Percentiles rank a stretch among this genome's conserved stretches.
These are phyloP conservation scores for Lissonota sp. DNA, from an alignment of 2,888 invertebrate species.

Conservation along the genomic window DNA sequence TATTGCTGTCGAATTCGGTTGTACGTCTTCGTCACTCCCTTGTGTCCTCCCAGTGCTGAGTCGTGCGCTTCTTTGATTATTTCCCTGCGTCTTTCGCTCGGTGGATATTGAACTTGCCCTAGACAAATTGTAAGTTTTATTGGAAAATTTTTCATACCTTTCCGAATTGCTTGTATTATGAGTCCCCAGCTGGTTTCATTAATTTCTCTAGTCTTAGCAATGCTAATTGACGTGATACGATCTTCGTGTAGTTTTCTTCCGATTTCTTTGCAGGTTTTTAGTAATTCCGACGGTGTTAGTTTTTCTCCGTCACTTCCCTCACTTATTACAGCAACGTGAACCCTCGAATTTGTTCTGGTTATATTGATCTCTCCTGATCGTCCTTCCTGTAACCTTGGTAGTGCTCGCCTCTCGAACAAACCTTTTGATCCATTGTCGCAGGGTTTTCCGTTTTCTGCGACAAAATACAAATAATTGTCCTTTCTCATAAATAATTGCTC, in stretches of 20 bases:
- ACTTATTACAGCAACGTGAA: too few species aligned
- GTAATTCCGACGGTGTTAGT: too few species aligned
- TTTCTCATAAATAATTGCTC: constrained; percentile 37
- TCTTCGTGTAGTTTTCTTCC: not conserved
- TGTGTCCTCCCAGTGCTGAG: constrained; percentile 45
- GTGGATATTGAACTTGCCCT: not conserved
- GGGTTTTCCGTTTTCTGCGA: constrained; percentile 30
- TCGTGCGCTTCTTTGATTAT: constrained; percentile 37
- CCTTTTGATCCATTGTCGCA: too few species aligned
- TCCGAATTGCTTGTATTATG: not conserved
- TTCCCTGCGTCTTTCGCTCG: not conserved
- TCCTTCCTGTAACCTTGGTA: too few species aligned
- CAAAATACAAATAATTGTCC: constrained; percentile 46
- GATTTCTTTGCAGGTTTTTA: not conserved
- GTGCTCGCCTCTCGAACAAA: too few species aligned
- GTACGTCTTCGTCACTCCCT: constrained; percentile 48
- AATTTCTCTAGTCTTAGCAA: not conserved
- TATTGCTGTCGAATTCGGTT: constrained; percentile 33
- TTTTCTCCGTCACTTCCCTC: too few species aligned
- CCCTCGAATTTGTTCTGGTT: too few species aligned
- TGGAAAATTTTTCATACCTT: not conserved
- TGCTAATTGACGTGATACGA: not conserved
- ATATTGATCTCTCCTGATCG: too few species aligned
- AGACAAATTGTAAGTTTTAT: not conserved
- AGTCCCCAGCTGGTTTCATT: constrained; percentile 19